phyloP scores from a whole-genome alignment of 2,888 invertebrate species.

The Pinctada fucata region DNA sequence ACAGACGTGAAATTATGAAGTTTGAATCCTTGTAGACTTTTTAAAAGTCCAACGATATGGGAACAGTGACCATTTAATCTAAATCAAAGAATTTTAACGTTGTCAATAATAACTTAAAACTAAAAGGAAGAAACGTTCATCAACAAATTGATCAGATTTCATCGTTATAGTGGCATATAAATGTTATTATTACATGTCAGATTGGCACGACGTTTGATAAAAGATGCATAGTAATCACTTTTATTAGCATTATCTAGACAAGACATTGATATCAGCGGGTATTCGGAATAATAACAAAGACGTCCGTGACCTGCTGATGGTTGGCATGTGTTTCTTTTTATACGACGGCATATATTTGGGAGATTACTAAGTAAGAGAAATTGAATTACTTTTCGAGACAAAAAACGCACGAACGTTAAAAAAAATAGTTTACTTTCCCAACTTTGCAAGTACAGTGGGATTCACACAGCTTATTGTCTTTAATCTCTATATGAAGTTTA shows the following conservation, averaged over 20 bases:
- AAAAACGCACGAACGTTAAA: neutral
- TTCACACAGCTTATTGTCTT: slow-evolving; percentile 2
- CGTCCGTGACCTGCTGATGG: too few species aligned
- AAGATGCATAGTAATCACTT: neutral
- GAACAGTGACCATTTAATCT: slow-evolving; percentile 41
- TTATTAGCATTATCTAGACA: neutral
- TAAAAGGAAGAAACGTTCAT: neutral
- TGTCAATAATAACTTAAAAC: neutral
- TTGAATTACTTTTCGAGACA: too few species aligned
- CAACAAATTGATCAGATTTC: neutral
- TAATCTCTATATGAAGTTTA: slow-evolving; percentile 17
- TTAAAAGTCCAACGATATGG: slow-evolving; percentile 43
- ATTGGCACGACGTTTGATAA: neutral
- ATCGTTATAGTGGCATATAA: neutral
- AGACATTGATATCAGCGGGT: neutral
- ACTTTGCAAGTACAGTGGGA: neutral
- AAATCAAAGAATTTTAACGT: slow-evolving; percentile 21
- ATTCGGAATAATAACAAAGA: neutral
- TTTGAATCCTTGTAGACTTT: slow-evolving; percentile 42
- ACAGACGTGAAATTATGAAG: slow-evolving; percentile 39
- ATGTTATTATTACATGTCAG: neutral
- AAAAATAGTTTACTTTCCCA: neutral
- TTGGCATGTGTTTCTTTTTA: neutral
- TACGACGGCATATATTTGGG: neutral
- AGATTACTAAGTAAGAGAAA: too few species aligned